phyloP scores from a whole-genome alignment of 2,113 vertebrate species.

The Antigone vipio region DNA sequence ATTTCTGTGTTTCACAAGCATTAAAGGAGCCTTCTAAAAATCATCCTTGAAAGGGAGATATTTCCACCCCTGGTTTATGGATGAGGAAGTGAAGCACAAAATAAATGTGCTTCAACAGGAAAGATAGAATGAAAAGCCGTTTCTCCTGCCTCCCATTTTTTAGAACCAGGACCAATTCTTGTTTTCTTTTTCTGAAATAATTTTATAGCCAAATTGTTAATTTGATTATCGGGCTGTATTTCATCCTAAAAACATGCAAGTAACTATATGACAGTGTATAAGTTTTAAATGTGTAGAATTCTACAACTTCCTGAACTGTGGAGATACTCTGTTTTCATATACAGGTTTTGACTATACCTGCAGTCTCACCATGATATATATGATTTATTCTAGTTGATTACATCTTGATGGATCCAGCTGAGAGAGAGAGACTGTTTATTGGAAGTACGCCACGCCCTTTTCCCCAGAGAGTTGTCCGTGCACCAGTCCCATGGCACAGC shows the following conservation, averaged over 20 bases:
- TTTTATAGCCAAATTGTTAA: not conserved
- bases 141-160: not conserved
- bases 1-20: not conserved
- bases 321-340: not conserved
- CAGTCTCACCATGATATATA: not conserved
- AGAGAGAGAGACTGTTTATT: constrained; percentile 83
- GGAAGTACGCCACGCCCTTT: constrained; percentile 76
- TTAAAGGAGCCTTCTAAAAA: not conserved
- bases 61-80: not conserved
- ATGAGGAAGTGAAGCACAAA: not conserved
- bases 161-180: not conserved
- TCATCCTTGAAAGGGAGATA: not conserved
- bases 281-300: not conserved
- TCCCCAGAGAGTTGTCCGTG: constrained; percentile 79
- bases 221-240: not conserved
- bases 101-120: not conserved
- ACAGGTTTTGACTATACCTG: not conserved
- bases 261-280: not conserved
- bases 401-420: constrained; percentile 83
- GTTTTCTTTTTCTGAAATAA: not conserved
- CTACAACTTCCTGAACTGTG: not conserved
- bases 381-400: constrained; percentile 84
- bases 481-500: constrained; percentile 85
- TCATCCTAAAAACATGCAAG: not conserved
- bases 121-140: not conserved